phyloP scores from a whole-genome alignment of 2,888 invertebrate genomes.

The Cephus pulcher region DNA sequence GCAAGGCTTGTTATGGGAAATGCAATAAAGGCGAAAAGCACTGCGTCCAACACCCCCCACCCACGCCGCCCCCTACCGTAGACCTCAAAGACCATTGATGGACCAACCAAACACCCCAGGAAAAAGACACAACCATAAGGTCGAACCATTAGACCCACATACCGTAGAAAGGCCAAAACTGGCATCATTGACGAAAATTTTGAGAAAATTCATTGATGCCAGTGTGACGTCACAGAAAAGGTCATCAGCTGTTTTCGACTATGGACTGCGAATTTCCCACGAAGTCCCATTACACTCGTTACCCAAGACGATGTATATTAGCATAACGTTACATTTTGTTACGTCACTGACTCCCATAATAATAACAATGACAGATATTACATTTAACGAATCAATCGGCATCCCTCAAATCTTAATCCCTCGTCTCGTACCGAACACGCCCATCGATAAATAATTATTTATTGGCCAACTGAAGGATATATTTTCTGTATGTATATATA shows the following conservation, averaged over 20 bases:
- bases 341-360: neutral
- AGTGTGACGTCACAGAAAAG: neutral
- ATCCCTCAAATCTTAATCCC: neutral
- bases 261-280: neutral
- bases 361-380: neutral
- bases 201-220: neutral
- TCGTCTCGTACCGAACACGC: constrained; percentile 28
- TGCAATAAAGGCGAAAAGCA: neutral
- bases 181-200: neutral
- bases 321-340: neutral
- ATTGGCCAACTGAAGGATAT: neutral
- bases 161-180: neutral
- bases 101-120: neutral
- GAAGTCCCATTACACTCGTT: neutral
- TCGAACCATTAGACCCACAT: neutral
- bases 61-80: neutral
- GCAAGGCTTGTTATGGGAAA: constrained; percentile 46
- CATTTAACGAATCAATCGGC: constrained; percentile 8
- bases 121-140: neutral
- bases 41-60: neutral
- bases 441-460: constrained; percentile 48
- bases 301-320: neutral
- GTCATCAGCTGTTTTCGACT: neutral
- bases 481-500: neutral
- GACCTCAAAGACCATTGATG: neutral